Conservation (phyloP, 2,888 invertebrate genomes). For the Heliconius cydno region DNA sequence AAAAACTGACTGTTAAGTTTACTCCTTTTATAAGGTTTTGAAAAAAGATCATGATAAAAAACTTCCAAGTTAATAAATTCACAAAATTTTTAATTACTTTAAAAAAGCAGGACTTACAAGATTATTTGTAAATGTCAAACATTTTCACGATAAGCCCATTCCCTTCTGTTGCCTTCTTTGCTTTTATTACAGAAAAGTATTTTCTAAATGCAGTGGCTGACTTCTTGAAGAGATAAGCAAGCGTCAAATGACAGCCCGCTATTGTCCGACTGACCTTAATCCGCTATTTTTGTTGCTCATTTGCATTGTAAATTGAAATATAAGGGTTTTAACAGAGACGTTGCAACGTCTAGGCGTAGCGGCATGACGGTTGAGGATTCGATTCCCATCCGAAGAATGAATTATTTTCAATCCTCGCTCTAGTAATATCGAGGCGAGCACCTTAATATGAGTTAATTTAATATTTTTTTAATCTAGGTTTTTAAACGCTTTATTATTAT, state of each 20-base stretch:
- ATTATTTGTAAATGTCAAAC: conserved; percentile 16
- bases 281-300: conserved; percentile 56
- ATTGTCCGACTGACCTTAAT: conserved; percentile 74
- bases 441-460: too few relatives aligned
- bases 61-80: not conserved
- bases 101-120: not conserved
- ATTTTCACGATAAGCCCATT: conserved; percentile 26
- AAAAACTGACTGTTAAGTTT: too few relatives aligned
- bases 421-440: too few relatives aligned
- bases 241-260: conserved; percentile 56
- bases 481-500: too few relatives aligned
- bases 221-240: conserved; percentile 66
- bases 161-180: conserved; percentile 16
- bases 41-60: too few relatives aligned
- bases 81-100: not conserved
- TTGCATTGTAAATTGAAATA: conserved; percentile 50
- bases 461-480: too few relatives aligned
- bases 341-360: too few relatives aligned
- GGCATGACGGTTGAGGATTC: too few relatives aligned
- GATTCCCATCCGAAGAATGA: too few relatives aligned
- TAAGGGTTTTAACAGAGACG: conserved; percentile 26
- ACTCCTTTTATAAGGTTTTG: too few relatives aligned
- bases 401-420: too few relatives aligned
- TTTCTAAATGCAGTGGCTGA: conserved; percentile 65
- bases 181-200: conserved; percentile 36